These are phyloP conservation scores for Anguilla marmorata DNA, from an alignment of 2,797 vertebrate species.

Conservation along the genomic window DNA sequence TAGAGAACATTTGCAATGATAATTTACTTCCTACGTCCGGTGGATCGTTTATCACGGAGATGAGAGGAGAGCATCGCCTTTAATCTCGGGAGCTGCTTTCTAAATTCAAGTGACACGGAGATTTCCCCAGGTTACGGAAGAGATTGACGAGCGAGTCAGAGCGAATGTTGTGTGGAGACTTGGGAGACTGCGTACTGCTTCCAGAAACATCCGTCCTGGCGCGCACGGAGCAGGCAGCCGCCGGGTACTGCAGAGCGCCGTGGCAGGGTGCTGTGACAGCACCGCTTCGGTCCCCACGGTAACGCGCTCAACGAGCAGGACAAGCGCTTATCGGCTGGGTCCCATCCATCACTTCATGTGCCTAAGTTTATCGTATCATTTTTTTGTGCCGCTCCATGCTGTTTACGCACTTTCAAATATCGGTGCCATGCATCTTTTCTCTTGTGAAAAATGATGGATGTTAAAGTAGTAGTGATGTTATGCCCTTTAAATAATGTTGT, in stretches of 20 bases:
- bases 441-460: background rate
- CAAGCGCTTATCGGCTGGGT: constrained; percentile 35
- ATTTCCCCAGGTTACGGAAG: constrained; percentile 55
- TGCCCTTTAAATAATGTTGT: background rate
- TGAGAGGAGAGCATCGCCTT: constrained; percentile 54
- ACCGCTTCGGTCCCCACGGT: constrained; percentile 27
- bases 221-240: constrained; percentile 20
- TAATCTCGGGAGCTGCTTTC: constrained; percentile 57
- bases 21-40: constrained; percentile 56
- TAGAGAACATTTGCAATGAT: constrained; percentile 49
- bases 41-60: constrained; percentile 68
- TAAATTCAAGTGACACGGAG: constrained; percentile 53
- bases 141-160: constrained; percentile 63
- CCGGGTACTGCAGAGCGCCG: constrained; percentile 32
- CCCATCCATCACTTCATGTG: constrained; percentile 23
- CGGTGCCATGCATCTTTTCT: background rate
- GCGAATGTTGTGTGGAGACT: constrained; percentile 58
- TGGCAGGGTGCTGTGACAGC: constrained; percentile 52
- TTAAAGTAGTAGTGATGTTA: background rate
- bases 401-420: background rate
- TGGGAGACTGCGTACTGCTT: constrained; percentile 50
- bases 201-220: constrained; percentile 54
- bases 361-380: constrained; percentile 14
- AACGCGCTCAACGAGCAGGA: constrained; percentile 14
- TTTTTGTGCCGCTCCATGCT: constrained; percentile 42